Evolutionary conservation across 2,113 vertebrate species (phyloP).

Genomic region (Hylia prasina): DNA sequence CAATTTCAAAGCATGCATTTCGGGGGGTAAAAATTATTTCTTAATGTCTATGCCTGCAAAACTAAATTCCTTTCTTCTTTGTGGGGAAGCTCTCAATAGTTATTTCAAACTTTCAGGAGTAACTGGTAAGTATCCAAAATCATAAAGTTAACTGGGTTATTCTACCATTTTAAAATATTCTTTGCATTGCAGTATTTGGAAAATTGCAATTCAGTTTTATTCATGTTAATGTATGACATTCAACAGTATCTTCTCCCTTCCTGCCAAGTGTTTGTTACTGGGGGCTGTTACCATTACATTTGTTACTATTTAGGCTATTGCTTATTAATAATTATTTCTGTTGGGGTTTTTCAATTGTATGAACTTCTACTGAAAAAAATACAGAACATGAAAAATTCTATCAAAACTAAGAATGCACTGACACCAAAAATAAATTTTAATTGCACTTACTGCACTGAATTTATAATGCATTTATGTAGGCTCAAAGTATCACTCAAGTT

Average conservation of each 20-base stretch:
- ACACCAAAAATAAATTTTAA: neutral
- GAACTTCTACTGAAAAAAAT: neutral
- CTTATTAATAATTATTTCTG: neutral
- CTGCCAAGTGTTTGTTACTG: neutral
- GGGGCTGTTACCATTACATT: neutral
- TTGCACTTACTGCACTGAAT: neutral
- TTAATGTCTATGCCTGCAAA: neutral
- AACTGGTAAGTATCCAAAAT: neutral
- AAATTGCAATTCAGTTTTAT: neutral
- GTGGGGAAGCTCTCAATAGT: neutral
- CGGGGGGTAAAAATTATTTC: rapidly evolving
- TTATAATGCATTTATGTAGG: neutral
- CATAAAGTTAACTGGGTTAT: neutral
- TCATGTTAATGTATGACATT: neutral
- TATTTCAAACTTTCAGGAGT: neutral
- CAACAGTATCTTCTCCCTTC: neutral
- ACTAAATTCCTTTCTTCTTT: neutral
- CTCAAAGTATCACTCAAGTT: neutral
- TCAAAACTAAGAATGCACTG: neutral
- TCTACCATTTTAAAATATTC: neutral
- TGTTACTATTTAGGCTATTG: neutral
- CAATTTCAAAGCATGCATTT: neutral
- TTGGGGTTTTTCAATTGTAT: neutral
- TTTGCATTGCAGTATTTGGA: neutral
- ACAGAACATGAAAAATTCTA: neutral